A percentile compares a stretch with the other conserved stretches of the same genome.
Evolutionary conservation across 2,113 vertebrate species (phyloP).

Genomic region (Chauna torquata): DNA sequence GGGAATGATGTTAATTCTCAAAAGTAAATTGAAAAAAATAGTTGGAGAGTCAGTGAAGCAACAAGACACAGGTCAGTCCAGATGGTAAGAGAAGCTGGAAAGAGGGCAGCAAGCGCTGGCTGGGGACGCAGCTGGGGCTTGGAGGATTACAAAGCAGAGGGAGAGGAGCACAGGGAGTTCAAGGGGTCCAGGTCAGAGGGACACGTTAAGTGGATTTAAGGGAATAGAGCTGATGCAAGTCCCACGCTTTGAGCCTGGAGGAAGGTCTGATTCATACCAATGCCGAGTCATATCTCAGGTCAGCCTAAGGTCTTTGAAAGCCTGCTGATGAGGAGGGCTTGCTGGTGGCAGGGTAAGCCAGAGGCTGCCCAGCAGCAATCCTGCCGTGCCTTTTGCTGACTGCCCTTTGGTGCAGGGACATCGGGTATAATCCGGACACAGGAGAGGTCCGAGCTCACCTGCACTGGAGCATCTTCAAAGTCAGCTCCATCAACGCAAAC

Average conservation of each 20-base stretch:
- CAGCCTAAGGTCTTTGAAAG: background rate
- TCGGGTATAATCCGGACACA: accelerated
- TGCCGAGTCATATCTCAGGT: background rate
- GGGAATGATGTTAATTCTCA: background rate
- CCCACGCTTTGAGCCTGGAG: background rate
- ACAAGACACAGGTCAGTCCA: background rate
- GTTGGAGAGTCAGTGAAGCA: background rate
- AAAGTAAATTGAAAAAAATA: background rate
- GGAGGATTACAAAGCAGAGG: background rate
- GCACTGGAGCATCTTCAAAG: background rate
- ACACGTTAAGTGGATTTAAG: background rate
- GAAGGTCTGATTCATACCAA: conserved; percentile 13
- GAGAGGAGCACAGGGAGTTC: conserved; percentile 37
- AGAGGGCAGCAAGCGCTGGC: background rate
- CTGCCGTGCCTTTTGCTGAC: background rate
- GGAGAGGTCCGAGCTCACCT: background rate
- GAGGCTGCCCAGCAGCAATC: background rate
- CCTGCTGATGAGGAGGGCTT: background rate
- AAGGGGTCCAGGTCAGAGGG: background rate
- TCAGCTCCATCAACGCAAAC: accelerated
- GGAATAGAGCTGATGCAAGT: conserved; percentile 32
- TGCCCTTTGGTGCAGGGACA: background rate
- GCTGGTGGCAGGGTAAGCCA: background rate
- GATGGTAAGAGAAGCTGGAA: background rate
- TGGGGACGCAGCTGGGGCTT: background rate